Percentiles rank a stretch among this genome's conserved stretches.
Conservation (phyloP, 2,113 vertebrate species). For the Halcyon senegalensis region DNA sequence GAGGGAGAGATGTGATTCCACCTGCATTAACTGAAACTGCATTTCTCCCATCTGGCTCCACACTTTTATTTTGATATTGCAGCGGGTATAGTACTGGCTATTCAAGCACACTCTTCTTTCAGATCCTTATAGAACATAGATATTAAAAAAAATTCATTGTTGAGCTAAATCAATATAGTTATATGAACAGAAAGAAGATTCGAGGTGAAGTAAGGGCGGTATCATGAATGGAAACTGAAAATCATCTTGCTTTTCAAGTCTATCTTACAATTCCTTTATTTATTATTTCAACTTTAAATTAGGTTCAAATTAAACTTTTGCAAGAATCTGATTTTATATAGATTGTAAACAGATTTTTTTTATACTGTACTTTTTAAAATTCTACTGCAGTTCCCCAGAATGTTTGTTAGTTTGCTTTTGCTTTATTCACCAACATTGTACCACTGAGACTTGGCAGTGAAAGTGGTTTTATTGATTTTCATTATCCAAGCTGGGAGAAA, state of each 20-base stretch:
- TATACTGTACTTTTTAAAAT: neutral
- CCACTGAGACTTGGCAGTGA: slow-evolving; percentile 52
- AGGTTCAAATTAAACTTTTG: slow-evolving; percentile 17
- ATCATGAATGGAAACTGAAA: neutral
- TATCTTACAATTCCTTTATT: neutral
- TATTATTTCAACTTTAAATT: slow-evolving; percentile 27
- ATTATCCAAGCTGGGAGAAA: slow-evolving; percentile 51
- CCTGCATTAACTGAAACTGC: neutral
- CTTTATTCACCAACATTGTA: slow-evolving; percentile 34
- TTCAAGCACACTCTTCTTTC: neutral
- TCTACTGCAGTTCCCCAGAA: neutral
- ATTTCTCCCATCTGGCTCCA: neutral
- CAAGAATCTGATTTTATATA: neutral
- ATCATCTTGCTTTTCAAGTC: neutral
- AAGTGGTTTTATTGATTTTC: slow-evolving; percentile 70
- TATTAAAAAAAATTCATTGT: neutral
- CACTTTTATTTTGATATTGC: neutral
- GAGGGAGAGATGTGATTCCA: neutral
- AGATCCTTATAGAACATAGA: neutral
- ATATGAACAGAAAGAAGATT: slow-evolving; percentile 6
- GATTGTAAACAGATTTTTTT: neutral
- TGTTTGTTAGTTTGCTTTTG: slow-evolving; percentile 31
- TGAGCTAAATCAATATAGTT: neutral
- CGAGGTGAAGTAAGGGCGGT: neutral
- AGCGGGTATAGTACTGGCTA: neutral